Percentiles rank a stretch among this genome's conserved stretches.
phyloP scores from a whole-genome alignment of 2,113 vertebrate species.

The Rissa tridactyla region DNA sequence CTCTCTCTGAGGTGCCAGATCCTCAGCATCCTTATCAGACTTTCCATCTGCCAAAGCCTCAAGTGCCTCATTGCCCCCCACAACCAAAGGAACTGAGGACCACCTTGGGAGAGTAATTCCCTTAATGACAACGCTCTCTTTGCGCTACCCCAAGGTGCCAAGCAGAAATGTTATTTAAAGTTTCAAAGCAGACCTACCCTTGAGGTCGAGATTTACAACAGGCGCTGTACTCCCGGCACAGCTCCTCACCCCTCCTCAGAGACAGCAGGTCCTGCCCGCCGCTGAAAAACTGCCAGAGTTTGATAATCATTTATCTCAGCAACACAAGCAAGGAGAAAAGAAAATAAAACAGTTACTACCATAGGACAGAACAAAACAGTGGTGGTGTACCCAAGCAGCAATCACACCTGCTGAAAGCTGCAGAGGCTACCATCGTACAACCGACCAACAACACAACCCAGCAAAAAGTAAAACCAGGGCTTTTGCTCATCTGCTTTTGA shows the following conservation, averaged over 20 bases:
- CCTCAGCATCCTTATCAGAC: background rate
- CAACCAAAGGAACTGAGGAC: background rate
- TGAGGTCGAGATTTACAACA: background rate
- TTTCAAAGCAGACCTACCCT: background rate
- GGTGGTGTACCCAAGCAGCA: background rate
- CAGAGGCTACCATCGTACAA: background rate
- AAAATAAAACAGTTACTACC: background rate
- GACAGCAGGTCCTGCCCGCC: background rate
- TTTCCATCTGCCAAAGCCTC: background rate
- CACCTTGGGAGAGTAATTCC: background rate
- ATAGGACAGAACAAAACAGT: background rate
- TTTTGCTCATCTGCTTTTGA: slow-evolving; percentile 6
- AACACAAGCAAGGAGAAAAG: background rate
- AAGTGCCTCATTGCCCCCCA: background rate
- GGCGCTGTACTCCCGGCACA: background rate
- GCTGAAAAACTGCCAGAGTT: background rate
- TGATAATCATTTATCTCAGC: background rate
- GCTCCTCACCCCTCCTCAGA: background rate
- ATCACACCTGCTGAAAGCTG: background rate
- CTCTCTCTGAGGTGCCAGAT: background rate
- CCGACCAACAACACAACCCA: background rate
- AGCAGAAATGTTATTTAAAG: background rate
- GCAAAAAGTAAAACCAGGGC: background rate
- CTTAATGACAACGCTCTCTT: background rate
- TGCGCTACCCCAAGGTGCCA: background rate